Conservation (phyloP, 2,797 vertebrate genomes). For the Hafferia zeledoni region DNA sequence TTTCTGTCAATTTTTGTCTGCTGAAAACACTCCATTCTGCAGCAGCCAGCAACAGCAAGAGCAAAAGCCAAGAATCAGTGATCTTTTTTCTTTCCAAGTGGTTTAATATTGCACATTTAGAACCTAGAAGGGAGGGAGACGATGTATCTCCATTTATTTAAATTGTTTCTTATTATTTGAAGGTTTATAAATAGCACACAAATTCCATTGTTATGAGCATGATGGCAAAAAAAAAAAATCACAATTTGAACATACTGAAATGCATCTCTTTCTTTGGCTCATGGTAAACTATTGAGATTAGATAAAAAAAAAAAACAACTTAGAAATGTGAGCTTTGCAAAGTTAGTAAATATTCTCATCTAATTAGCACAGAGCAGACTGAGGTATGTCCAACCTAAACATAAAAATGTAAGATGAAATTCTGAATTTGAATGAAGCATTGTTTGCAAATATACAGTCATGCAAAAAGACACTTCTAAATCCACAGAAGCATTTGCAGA, state of each 20-base stretch:
- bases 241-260: background rate
- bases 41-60: conserved; percentile 31
- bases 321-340: background rate
- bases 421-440: background rate
- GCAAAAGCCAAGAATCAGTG: conserved; percentile 56
- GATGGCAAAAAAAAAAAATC: background rate
- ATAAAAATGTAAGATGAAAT: background rate
- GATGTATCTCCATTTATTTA: background rate
- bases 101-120: conserved; percentile 22
- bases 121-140: background rate
- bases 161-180: background rate
- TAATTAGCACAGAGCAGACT: background rate
- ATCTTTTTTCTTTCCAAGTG: conserved; percentile 47
- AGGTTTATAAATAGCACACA: background rate
- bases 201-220: background rate
- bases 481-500: background rate
- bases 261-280: background rate
- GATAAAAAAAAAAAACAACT: background rate
- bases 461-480: background rate
- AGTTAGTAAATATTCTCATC: background rate
- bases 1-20: conserved; percentile 59
- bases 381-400: background rate
- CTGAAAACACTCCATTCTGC: conserved; percentile 49
- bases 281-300: background rate
- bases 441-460: background rate